Evolutionary conservation across 2,888 invertebrate genomes (phyloP), one percentile per base, ranked within the genome.

Genomic region (Holacanthella duospinosa): DNA sequence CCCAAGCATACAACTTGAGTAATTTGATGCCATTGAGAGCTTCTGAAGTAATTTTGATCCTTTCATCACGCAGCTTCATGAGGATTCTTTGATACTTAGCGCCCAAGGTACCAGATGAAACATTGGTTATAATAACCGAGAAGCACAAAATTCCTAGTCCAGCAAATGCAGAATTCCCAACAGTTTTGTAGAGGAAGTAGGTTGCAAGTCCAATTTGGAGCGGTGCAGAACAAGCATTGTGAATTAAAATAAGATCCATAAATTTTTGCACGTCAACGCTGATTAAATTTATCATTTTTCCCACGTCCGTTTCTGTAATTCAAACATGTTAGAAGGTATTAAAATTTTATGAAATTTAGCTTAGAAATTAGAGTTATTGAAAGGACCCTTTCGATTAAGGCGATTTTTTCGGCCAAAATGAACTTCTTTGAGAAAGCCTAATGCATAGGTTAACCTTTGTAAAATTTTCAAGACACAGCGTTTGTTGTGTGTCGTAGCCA

Each of bases 101-200:
- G 6, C 87, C 85, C 74, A 86, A 83, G 76, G 85, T 88, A 1
- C 92, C 92, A 69, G 93, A 86, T 44, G 82, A 69, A 60, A 87
- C 81, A 16, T 87, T 89, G 76, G 93, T 94, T 6, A 93, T 80
- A 0, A 93, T 93, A 68, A 97, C 91, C 64, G 96, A 82, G 59
- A 95, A 83, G 54, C 96, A 85, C 89, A 99, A 91, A 44, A 96
- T 89, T 1, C 87, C 89, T 57, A 97, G 79, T n/a, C 95, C 94
- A 58, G 94, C 92, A 6, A 97, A 78, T 0, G 95, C 92, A 0
- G 94, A 89, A 0, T 89, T 86, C 0, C 84, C 84, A 71, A 92
- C 77, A 68, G 86, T 84, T n/a, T 83, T 82, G 88, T 89, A 93
- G 6, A 93, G 79, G 79, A 93, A 90, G 75, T 87, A 90, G 54